Percentiles rank a stretch among this genome's conserved stretches.
Evolutionary conservation across 2,888 invertebrate genomes (phyloP).

Genomic region (Sussaba pulchella): DNA sequence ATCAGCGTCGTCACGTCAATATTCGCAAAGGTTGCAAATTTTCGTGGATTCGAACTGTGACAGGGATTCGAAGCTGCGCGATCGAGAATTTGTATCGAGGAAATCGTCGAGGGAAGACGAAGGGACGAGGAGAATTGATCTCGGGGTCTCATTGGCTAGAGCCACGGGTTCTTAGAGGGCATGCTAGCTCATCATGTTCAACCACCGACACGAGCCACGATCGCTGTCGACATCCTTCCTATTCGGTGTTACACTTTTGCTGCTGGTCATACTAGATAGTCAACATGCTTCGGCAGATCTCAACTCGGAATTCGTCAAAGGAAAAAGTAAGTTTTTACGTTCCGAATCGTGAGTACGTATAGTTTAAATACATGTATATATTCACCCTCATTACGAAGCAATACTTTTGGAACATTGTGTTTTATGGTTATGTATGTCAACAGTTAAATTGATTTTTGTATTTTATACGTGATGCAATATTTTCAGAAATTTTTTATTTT

Average conservation of each 20-base stretch:
- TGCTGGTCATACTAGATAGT: conserved; percentile 75
- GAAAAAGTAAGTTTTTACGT: conserved; percentile 89
- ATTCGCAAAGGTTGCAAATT: conserved; percentile 36
- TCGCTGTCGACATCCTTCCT: conserved; percentile 77
- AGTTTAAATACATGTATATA: neutral
- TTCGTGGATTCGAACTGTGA: conserved; percentile 62
- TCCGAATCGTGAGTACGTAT: conserved; percentile 29
- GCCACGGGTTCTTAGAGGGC: conserved; percentile 80
- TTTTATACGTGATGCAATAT: no score
- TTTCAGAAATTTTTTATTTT: no score
- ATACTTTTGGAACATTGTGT: conserved; percentile 63
- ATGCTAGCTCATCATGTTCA: conserved; percentile 83
- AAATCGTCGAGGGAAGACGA: conserved; percentile 53
- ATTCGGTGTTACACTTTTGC: conserved; percentile 73
- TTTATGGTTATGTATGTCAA: neutral
- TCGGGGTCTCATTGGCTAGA: conserved; percentile 72
- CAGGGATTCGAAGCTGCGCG: conserved; percentile 67
- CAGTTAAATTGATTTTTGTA: conserved; percentile 1
- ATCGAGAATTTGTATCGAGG: conserved; percentile 18
- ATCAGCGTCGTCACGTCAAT: conserved; percentile 45
- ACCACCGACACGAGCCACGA: conserved; percentile 80
- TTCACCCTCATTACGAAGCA: conserved; percentile 22
- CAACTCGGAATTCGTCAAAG: conserved; percentile 90
- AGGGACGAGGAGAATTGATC: conserved; percentile 65
- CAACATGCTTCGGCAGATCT: conserved; percentile 79